phyloP scores from a whole-genome alignment of 2,888 invertebrate species.

The Ischnus inquisitorius region DNA sequence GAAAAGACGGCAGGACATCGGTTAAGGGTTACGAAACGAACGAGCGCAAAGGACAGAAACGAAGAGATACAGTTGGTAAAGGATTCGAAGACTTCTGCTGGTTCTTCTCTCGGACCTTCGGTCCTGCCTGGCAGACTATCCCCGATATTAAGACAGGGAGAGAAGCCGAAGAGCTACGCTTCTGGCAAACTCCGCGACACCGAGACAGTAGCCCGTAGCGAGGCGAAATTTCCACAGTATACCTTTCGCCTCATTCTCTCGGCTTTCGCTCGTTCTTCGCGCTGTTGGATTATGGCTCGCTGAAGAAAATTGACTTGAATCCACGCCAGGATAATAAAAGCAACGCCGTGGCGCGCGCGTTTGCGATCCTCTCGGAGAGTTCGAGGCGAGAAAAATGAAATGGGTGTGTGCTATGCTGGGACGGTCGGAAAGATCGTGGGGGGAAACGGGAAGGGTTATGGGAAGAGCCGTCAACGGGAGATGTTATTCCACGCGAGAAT shows the following conservation, averaged over 20 bases:
- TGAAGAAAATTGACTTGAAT: conserved; percentile 84
- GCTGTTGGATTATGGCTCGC: conserved; percentile 78
- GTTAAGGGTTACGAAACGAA: conserved; percentile 35
- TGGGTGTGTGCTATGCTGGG: conserved; percentile 62
- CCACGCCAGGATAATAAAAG: conserved; percentile 83
- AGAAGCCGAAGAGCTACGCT: conserved; percentile 37
- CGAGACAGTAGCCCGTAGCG: conserved; percentile 39
- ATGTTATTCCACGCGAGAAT: conserved; percentile 63
- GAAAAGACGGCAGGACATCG: conserved; percentile 23
- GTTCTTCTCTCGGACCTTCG: conserved; percentile 18
- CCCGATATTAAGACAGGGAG: conserved; percentile 66
- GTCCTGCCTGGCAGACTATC: conserved; percentile 57
- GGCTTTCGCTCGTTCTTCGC: conserved; percentile 73
- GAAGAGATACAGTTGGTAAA: conserved; percentile 32
- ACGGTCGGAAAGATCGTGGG: conserved; percentile 50
- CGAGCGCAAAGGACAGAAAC: conserved; percentile 21
- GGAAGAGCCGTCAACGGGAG: conserved; percentile 57
- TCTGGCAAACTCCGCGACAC: conserved; percentile 58
- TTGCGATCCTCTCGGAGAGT: conserved; percentile 53
- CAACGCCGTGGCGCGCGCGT: conserved; percentile 54
- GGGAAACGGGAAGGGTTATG: conserved; percentile 4
- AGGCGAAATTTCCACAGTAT: conserved; percentile 57
- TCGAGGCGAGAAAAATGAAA: conserved; percentile 75
- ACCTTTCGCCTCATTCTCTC: conserved; percentile 71
- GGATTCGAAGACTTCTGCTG: neutral